Evolutionary conservation across 2,113 vertebrate genomes (phyloP).

Genomic region (Trichomycterus rosablanca): DNA sequence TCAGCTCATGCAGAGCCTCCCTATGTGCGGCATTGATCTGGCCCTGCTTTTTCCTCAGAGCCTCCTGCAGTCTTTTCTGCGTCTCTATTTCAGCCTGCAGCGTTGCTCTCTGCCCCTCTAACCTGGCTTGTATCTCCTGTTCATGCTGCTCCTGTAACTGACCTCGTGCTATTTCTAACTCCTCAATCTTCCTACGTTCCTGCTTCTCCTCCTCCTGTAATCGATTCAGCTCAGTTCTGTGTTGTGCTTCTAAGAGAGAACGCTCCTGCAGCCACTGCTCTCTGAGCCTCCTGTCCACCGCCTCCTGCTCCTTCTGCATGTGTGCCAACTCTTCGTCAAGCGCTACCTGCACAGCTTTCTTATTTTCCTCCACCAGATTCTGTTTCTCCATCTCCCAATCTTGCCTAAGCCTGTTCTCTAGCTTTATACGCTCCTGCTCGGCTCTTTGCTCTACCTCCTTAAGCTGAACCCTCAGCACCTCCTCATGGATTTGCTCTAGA

Average conservation of each 20-base stretch:
- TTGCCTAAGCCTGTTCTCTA: slow-evolving; percentile 51
- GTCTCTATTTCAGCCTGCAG: slow-evolving; percentile 51
- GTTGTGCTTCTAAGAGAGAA: slow-evolving; percentile 52
- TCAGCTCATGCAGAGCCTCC: slow-evolving; percentile 64
- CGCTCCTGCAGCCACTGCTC: slow-evolving; percentile 64
- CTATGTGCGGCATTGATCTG: slow-evolving; percentile 57
- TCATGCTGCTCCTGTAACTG: slow-evolving; percentile 64
- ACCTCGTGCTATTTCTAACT: slow-evolving; percentile 62
- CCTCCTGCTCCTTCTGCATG: slow-evolving; percentile 61
- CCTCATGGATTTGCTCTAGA: slow-evolving; percentile 56
- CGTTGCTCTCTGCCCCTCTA: slow-evolving; percentile 57
- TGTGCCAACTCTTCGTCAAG: slow-evolving; percentile 61
- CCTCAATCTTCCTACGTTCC: slow-evolving; percentile 57
- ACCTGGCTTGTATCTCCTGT: slow-evolving; percentile 62
- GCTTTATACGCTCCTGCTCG: slow-evolving; percentile 55
- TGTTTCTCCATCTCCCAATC: slow-evolving; percentile 65
- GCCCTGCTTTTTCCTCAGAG: slow-evolving; percentile 59
- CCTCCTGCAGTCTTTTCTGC: slow-evolving; percentile 46
- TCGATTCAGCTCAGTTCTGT: slow-evolving; percentile 58
- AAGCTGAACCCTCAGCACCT: slow-evolving; percentile 55
- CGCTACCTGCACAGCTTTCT: slow-evolving; percentile 61
- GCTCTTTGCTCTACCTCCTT: slow-evolving; percentile 55
- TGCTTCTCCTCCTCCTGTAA: slow-evolving; percentile 50
- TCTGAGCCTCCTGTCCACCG: slow-evolving; percentile 52
- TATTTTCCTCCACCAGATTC: slow-evolving; percentile 57